Base-by-base conservation (phyloP, 2,113 vertebrate species). In the Sitta europaea region DNA sequence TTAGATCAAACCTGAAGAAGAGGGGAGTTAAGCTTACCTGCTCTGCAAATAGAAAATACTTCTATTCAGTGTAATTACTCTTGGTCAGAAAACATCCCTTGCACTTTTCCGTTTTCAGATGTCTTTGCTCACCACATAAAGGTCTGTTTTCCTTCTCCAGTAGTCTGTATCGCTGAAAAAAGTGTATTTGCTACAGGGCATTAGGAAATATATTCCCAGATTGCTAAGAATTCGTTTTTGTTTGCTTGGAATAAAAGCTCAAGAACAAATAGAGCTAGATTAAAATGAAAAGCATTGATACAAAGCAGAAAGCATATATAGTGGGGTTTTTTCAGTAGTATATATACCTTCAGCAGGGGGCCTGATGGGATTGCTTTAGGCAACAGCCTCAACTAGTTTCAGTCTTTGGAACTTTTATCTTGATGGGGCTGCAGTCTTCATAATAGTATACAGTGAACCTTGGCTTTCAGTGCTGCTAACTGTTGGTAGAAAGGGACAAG, bases 141-240 rank as follows among this genome's bases (percentile, higher is more conserved):
- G 66, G 25, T 40, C 92, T 1, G 0, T 90, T 90, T 96, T 84
- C 71, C 58, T 67, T 70, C 58, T 78, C 66, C 62, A 86, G 66
- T 62, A 85, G 24, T 66, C 73, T 61, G 13, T 68, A 68, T 82
- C 0, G 2, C 35, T 92, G 80, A 76, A 80, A 95, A 94, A 87
- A 72, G 31, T 70, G 29, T 75, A 90, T 88, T 91, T 96, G 93
- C 91, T 94, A 91, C 35, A 91, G 91, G 91, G 70, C 87, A 95
- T 88, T 79, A 95, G 50, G 93, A 90, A 94, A 82, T 88, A 76
- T 93, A 97, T 93, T 94, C 93, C 95, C 91, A 85, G 22, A 86
- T 91, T 91, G 71, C 74, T 90, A 91, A 83, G 84, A 79, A 87
- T 94, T 93, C 66, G 43, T 85, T 90, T 95, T 93, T 96, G 77